Evolutionary conservation across 2,797 vertebrate genomes (phyloP).

Genomic region (Onychomys leucogaster): DNA sequence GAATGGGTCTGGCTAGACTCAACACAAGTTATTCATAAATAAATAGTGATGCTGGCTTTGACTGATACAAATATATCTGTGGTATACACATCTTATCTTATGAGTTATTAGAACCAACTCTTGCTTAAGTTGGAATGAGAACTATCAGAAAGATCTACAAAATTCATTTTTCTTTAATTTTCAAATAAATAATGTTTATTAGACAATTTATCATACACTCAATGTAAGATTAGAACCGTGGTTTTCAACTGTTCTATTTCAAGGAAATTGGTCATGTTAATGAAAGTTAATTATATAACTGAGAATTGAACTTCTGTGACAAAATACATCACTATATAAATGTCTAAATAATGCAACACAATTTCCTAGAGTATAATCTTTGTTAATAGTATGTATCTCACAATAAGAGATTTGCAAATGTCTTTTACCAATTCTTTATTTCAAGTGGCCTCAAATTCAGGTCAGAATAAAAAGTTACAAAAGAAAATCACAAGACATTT

Average conservation of each 20-base stretch:
- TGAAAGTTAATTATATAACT: background rate
- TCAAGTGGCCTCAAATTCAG: background rate
- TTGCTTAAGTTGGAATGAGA: background rate
- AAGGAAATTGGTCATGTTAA: conserved; percentile 19
- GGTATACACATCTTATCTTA: background rate
- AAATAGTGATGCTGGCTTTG: background rate
- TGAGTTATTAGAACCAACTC: background rate
- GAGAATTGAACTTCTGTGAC: conserved; percentile 24
- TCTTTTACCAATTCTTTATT: background rate
- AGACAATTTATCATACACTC: conserved; percentile 21
- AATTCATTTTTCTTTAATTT: background rate
- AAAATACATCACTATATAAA: conserved; percentile 43
- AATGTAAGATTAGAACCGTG: background rate
- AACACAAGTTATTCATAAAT: background rate
- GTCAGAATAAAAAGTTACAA: background rate
- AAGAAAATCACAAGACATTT: background rate
- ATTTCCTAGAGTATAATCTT: background rate
- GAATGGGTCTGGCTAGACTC: background rate
- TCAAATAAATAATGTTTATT: background rate
- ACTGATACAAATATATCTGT: background rate
- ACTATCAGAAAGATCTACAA: background rate
- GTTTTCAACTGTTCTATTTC: conserved; percentile 8
- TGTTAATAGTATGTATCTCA: conserved; percentile 19
- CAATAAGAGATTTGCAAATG: conserved; percentile 11
- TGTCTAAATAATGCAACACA: conserved; percentile 36